Conservation (phyloP, 2,113 vertebrate genomes). For the Prunella himalayana region DNA sequence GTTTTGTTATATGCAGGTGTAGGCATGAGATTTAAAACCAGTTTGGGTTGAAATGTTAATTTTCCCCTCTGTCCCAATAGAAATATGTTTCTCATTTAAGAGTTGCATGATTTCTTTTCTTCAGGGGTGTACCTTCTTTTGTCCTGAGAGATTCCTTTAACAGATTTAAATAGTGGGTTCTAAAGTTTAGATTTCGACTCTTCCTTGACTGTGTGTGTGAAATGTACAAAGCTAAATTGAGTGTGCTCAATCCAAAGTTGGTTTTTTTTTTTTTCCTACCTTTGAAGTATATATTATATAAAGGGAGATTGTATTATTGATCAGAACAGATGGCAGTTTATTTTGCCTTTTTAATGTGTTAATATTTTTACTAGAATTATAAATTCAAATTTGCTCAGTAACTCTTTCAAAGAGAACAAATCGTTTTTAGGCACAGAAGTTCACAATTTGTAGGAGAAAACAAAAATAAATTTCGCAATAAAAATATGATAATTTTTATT, state of each 20-base stretch:
- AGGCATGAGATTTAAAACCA: not conserved
- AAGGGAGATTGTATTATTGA: not conserved
- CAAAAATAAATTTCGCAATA: not conserved
- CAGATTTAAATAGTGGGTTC: not conserved
- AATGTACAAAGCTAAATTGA: not conserved
- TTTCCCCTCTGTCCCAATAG: accelerated
- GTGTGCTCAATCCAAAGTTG: not conserved
- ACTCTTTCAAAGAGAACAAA: not conserved
- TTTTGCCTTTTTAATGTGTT: not conserved
- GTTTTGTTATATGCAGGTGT: not conserved
- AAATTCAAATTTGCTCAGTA: not conserved
- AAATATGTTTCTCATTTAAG: not conserved
- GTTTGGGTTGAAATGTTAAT: not conserved
- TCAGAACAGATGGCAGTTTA: not conserved
- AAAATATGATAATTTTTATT: not conserved
- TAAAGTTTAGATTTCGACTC: not conserved
- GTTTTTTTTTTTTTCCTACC: not conserved
- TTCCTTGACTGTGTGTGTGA: not conserved
- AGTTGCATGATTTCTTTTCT: not conserved
- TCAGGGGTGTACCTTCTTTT: not conserved
- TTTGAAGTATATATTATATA: not conserved
- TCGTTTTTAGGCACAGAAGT: not conserved
- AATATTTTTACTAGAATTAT: not conserved
- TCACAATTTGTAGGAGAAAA: not conserved
- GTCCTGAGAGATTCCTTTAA: not conserved